Evolutionary conservation across 2,888 invertebrate species (phyloP).

Genomic region (Synergus laeviventris): DNA sequence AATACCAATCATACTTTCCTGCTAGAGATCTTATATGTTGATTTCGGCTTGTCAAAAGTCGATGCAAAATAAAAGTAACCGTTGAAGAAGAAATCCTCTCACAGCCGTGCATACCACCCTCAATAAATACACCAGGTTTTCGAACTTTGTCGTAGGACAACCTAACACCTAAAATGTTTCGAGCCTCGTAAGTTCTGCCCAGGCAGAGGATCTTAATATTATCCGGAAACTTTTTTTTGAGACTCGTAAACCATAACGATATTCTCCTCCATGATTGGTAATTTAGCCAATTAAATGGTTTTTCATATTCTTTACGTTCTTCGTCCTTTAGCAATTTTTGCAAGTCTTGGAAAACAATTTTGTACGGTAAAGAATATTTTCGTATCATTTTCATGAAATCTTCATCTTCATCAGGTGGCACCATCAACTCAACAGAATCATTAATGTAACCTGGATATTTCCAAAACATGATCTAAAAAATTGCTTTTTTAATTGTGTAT

Average conservation of each 20-base stretch:
- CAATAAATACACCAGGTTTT: constrained; percentile 80
- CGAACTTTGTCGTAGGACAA: constrained; percentile 70
- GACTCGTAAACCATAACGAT: constrained; percentile 78
- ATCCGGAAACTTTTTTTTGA: constrained; percentile 75
- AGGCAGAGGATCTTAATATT: constrained; percentile 46
- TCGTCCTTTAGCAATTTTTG: constrained; percentile 76
- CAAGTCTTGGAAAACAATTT: constrained; percentile 79
- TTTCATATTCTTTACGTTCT: constrained; percentile 48
- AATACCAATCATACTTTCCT: constrained; percentile 83
- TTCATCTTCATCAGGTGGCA: constrained; percentile 77
- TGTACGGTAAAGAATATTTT: constrained; percentile 72
- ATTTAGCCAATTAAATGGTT: constrained; percentile 76
- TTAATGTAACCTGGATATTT: constrained; percentile 65
- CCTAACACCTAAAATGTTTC: constrained; percentile 55
- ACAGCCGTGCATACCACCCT: constrained; percentile 83
- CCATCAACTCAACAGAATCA: constrained; percentile 79
- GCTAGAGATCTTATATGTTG: constrained; percentile 77
- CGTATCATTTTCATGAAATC: constrained; percentile 77
- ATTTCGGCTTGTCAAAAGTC: constrained; percentile 80
- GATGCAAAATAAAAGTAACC: constrained; percentile 81
- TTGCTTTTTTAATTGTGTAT: not conserved
- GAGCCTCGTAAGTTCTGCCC: constrained; percentile 50
- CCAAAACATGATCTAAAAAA: constrained; percentile 61
- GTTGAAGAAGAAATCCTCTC: constrained; percentile 87
- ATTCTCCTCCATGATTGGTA: constrained; percentile 80